phyloP scores from a whole-genome alignment of 2,113 vertebrate species.

The Origma solitaria region DNA sequence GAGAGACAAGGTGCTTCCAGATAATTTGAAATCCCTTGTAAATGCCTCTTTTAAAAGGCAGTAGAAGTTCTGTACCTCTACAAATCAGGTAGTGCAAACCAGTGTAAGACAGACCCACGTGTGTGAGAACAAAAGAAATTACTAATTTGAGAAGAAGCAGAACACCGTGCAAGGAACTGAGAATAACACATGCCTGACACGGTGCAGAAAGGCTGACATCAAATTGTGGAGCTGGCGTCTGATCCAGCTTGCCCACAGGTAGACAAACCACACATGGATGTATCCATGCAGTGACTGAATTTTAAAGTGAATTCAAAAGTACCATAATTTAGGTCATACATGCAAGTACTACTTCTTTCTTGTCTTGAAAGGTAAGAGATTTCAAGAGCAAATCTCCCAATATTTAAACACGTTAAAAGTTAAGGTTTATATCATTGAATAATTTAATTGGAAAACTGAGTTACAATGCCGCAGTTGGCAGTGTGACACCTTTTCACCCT shows the following conservation, averaged over 20 bases:
- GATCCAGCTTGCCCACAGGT: neutral
- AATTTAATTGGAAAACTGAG: conserved; percentile 30
- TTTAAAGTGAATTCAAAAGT: neutral
- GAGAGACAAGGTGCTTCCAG: neutral
- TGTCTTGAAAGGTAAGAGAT: neutral
- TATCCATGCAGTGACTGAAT: neutral
- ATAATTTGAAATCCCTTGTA: neutral
- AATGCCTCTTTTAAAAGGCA: neutral
- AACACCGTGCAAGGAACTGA: neutral
- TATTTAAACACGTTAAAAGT: neutral
- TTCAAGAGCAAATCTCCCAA: neutral
- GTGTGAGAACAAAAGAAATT: neutral
- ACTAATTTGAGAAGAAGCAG: neutral
- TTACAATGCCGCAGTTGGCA: neutral
- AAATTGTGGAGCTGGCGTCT: neutral
- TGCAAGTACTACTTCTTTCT: accelerated
- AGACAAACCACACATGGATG: neutral
- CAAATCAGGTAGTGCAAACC: neutral
- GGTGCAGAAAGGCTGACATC: neutral
- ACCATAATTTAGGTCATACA: neutral
- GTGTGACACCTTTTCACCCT: conserved; percentile 6
- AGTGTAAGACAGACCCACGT: neutral
- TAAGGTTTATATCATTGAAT: neutral
- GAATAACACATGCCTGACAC: neutral
- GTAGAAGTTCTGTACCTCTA: neutral